Base-by-base conservation (phyloP, 1,140 invertebrate species). In the Drosophila athabasca region DNA sequence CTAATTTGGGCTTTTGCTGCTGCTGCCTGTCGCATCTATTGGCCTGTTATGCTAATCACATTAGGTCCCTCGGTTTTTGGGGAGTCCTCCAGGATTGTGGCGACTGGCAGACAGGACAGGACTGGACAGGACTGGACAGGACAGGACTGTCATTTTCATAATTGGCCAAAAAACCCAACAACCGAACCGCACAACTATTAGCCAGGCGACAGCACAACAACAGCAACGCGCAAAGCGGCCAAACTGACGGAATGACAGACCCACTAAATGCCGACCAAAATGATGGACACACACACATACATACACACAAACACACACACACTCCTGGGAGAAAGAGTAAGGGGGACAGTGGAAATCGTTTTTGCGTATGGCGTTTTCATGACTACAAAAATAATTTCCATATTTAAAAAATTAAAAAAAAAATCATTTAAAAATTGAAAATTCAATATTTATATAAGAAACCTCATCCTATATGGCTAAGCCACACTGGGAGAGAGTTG, bases 131-230 rank as follows among this genome's bases (percentile, higher is more conserved):
- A 54, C 81, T 87, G 17, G 17, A 19, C 17, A 19, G 17, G 17
- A 64, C 53, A 17, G 31, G 50, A 54, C 81, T 87, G 81, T 85
- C 82, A 85, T 87, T 85, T 85, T 85, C 82, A 85, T 85, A 85
- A 85, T 85, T 85, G 82, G 78, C 82, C 78, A 52, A 87, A 85
- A 85, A 87, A 51, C 78, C 35, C 82, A 82, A 76, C 82, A 78
- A 58, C 35, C 67, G 50, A 54, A 78, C 82, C 82, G 62, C 82
- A 82, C 65, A 87, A 87, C 82, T 85, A 85, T 85, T 85, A 87
- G 82, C 82, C 77, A 46, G 62, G 29, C 75, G 17, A n/a, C 62
- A 31, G 67, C 60, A 75, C 59, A 35, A 69, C 49, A 44, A 39
- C 65, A 43, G 35, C 35, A 39, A 4, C 0, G 17, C 1, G 35